Base-by-base conservation (phyloP, 2,797 vertebrate genomes). In the Danio aesculapii region DNA sequence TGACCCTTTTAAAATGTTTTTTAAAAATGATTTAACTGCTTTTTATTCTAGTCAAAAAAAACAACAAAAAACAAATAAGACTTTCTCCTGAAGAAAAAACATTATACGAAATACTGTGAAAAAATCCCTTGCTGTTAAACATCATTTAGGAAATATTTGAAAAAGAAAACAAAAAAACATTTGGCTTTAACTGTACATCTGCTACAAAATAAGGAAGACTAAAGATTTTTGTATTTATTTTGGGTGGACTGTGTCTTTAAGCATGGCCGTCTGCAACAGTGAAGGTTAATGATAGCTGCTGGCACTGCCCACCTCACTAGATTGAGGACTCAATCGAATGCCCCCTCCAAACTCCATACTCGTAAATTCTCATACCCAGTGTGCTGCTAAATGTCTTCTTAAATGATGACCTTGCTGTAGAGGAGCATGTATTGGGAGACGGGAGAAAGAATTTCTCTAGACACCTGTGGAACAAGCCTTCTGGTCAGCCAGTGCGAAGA, bases 281-380 rank as follows among this genome's bases (percentile, higher is more conserved):
- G 80, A 88, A 86, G 85, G 82, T 88, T 88, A 83, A 88, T 83
- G 72, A 84, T 67, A 58, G 52, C 78, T 53, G 46, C 70, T 63
- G 75, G 79, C 81, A n/a, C 67, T 76, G 81, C 52, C 62, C 75
- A 46, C 50, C 30, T 69, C 41, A 58, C 44, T 74, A 74, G 17
- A 57, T 81, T 62, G 14, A 82, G 75, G 61, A 79, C 73, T 81
- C 69, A 81, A 69, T 84, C 83, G 85, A 79, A 86, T 47, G 63
- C 49, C 59, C 44, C 13, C 57, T 17, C 30, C 53, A 61, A 19
- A 19, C 14, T 4, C 21, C 12, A 50, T 11, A 8, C 75, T 84
- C 72, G 21, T 73, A 71, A 81, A 77, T 81, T 57, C 39, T 81
- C 17, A 16, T n/a, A 13, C 11, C 4, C 64, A 11, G 21, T 17